Percentiles rank a stretch among this genome's conserved stretches.
phyloP scores from a whole-genome alignment of 2,797 vertebrate genomes.

The Podarcis lilfordi region DNA sequence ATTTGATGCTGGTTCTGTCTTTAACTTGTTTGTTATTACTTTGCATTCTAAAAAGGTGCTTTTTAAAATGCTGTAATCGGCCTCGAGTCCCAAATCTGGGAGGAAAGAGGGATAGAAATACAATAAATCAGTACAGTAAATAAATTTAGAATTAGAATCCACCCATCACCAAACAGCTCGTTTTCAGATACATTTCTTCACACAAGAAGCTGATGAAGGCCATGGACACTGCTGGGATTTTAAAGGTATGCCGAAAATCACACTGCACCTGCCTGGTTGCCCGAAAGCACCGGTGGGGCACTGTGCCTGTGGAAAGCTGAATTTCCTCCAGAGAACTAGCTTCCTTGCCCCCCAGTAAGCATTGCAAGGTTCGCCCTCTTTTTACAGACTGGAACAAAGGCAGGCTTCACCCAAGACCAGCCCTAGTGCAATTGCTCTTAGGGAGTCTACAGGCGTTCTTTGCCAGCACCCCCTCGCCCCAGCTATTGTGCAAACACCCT shows the following conservation, averaged over 20 bases:
- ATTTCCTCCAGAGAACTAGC: not conserved
- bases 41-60: no score
- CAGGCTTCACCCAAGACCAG: not conserved
- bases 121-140: not conserved
- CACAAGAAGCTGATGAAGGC: not conserved
- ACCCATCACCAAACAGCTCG: not conserved
- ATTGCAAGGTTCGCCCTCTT: not conserved
- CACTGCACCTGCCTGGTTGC: not conserved
- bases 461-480: not conserved
- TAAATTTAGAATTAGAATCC: not conserved
- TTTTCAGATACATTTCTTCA: not conserved
- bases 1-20: no score
- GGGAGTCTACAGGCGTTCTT: not conserved
- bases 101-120: no score
- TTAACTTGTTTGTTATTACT: no score
- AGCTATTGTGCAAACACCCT: slow-evolving; percentile 12
- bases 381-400: not conserved
- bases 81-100: no score
- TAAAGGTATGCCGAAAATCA: not conserved
- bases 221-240: not conserved
- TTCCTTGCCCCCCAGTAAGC: not conserved
- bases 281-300: no score
- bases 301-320: not conserved
- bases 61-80: no score
- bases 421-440: not conserved